A percentile compares a stretch with the other conserved stretches of the same genome.
phyloP scores from a whole-genome alignment of 1,140 invertebrate species.

The Ostrea denselamellosa region DNA sequence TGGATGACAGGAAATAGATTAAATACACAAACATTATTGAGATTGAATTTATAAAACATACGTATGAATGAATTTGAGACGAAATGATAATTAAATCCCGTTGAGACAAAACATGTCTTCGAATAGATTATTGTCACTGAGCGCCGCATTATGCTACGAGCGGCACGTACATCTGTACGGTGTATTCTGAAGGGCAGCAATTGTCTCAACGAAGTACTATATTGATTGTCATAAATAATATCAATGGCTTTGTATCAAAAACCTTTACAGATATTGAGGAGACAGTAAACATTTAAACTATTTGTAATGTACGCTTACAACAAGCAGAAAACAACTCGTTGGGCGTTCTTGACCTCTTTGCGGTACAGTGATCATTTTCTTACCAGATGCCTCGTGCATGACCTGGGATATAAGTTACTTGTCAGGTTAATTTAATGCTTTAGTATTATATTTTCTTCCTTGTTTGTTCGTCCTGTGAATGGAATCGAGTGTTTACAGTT shows the following conservation, averaged over 20 bases:
- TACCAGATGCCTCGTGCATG: neutral
- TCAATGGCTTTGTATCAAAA: conserved; percentile 12
- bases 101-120: neutral
- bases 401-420: neutral
- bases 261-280: neutral
- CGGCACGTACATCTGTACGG: neutral
- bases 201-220: neutral
- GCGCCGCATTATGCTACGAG: neutral
- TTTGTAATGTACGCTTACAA: neutral
- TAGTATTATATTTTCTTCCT: neutral
- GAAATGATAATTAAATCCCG: neutral
- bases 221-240: conserved; percentile 13
- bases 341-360: neutral
- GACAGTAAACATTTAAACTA: neutral
- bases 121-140: neutral
- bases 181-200: neutral
- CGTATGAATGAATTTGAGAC: neutral
- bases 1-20: neutral
- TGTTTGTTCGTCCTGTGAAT: neutral
- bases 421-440: neutral
- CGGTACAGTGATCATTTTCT: neutral
- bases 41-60: neutral
- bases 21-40: neutral
- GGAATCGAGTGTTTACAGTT: too few species aligned
- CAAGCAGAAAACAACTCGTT: neutral